A percentile compares a stretch with the other conserved stretches of the same genome.
These are phyloP conservation scores for Cladorhizidae sp. DNA, from an alignment of 37 sponge, comb jelly and placozoan genomes.

Conservation along the genomic window DNA sequence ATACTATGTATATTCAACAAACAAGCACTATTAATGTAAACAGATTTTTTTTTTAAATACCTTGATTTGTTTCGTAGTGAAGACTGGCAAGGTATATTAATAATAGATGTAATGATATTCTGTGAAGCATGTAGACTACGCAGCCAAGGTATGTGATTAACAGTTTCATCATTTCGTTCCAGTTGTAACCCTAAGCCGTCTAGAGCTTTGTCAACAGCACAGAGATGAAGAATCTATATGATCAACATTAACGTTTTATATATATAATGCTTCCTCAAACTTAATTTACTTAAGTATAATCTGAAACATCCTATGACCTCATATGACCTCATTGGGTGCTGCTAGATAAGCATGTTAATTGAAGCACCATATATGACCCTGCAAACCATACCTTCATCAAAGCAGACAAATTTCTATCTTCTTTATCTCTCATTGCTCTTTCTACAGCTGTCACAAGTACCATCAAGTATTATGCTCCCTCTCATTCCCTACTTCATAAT, in stretches of 20 bases:
- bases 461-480: no score
- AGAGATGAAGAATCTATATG: constrained; percentile 33
- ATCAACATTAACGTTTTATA: constrained; percentile 1
- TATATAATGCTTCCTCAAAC: no score
- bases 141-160: constrained; percentile 24
- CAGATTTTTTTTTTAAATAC: background rate
- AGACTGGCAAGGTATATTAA: constrained; percentile 11
- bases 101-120: constrained; percentile 48
- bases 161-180: background rate
- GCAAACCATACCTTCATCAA: background rate
- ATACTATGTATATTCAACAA: background rate
- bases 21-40: background rate
- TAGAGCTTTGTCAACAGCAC: constrained; percentile 33
- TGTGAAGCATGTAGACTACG: constrained; percentile 14
- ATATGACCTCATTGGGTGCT: background rate
- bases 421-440: background rate
- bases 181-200: constrained; percentile 11
- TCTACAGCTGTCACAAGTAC: no score
- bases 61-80: background rate
- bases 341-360: background rate
- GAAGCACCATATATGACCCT: background rate
- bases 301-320: background rate
- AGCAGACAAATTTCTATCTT: background rate
- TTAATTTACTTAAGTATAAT: no score
- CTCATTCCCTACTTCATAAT: no score